Evolutionary conservation across 2,888 invertebrate genomes (phyloP).

Genomic region (Kryphioiulus occultus): DNA sequence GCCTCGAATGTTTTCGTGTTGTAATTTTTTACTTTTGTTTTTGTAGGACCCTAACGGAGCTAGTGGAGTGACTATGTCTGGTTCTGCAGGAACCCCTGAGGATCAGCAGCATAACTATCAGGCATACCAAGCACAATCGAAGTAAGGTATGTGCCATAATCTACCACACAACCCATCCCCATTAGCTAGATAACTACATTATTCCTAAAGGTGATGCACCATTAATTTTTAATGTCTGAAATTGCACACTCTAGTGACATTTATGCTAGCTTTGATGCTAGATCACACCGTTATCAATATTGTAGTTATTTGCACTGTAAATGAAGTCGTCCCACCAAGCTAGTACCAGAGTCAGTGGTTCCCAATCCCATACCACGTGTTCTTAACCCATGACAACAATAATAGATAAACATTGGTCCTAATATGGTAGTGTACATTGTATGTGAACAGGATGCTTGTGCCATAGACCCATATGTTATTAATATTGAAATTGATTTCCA

Average conservation of each 20-base stretch:
- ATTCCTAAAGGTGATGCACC: not conserved
- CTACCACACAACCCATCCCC: conserved; percentile 32
- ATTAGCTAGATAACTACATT: not conserved
- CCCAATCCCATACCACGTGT: not conserved
- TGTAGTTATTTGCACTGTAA: not conserved
- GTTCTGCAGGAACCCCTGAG: conserved; percentile 55
- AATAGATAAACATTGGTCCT: no score
- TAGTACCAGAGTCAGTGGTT: no score
- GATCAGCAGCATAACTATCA: conserved; percentile 56
- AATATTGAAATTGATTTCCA: no score
- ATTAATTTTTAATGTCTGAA: not conserved
- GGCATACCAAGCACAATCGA: conserved; percentile 55
- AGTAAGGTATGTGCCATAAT: conserved; percentile 53
- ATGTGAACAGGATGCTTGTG: no score
- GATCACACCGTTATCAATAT: not conserved
- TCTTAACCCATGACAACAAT: no score
- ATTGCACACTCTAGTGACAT: not conserved
- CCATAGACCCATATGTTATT: no score
- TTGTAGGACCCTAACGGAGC: conserved; percentile 50
- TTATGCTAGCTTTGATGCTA: not conserved
- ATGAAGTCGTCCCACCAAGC: not conserved
- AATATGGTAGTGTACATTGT: no score
- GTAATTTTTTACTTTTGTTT: not conserved
- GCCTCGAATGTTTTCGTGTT: not conserved
- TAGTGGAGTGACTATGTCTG: conserved; percentile 44